Percentiles rank a stretch among this genome's conserved stretches.
Conservation (phyloP, 2,113 vertebrate species). For the Gymnarchus niloticus region DNA sequence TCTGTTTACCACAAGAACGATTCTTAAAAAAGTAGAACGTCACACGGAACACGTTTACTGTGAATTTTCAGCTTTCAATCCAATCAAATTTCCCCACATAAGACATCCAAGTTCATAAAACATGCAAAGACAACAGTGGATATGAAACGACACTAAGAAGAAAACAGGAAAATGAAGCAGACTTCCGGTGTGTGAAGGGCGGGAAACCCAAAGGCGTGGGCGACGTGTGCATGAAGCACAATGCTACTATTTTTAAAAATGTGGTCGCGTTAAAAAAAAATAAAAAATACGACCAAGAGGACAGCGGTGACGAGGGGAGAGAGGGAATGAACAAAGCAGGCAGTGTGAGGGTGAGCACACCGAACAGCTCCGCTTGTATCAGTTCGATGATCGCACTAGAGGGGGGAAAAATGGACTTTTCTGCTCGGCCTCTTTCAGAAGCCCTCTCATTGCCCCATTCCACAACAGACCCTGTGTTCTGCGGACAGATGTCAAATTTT, state of each 20-base stretch:
- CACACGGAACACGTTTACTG: not conserved
- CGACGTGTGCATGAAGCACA: constrained; percentile 44
- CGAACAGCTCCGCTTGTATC: constrained; percentile 38
- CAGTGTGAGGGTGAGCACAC: constrained; percentile 49
- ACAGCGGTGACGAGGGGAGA: constrained; percentile 27
- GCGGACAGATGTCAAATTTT: constrained; percentile 11
- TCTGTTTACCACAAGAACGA: no score
- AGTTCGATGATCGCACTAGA: constrained; percentile 30
- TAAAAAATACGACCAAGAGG: not conserved
- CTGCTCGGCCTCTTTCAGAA: constrained; percentile 13
- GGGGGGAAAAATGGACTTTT: constrained; percentile 20
- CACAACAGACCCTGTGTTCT: constrained; percentile 32
- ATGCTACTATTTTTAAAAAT: constrained; percentile 61
- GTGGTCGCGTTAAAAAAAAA: constrained; percentile 15
- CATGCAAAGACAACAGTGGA: constrained; percentile 36
- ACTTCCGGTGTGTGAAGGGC: constrained; percentile 44
- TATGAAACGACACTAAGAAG: constrained; percentile 22
- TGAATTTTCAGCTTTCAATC: not conserved
- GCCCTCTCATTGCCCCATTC: constrained; percentile 26
- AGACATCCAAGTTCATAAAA: not conserved
- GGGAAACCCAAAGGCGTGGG: constrained; percentile 36
- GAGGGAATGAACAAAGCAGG: constrained; percentile 47
- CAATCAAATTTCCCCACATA: not conserved
- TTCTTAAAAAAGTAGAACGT: not conserved
- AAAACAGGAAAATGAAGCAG: constrained; percentile 32